Conservation (phyloP, 2,113 vertebrate species). For the Accipiter cooperii region DNA sequence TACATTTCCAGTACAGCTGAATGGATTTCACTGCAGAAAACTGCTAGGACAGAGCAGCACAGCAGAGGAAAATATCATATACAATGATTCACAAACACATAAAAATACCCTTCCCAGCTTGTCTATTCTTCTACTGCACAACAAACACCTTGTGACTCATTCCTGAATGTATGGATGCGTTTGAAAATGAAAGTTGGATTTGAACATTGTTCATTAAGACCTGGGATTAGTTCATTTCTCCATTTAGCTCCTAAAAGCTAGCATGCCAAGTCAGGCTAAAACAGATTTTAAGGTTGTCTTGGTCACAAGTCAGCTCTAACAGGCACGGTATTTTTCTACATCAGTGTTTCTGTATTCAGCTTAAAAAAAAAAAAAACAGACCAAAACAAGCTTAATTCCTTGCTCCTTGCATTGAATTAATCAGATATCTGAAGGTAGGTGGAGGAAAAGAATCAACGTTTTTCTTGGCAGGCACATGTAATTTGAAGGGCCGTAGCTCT, state of each 20-base stretch:
- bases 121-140: conserved; percentile 33
- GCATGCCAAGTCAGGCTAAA: background rate
- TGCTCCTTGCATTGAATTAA: background rate
- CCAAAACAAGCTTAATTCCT: background rate
- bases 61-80: conserved; percentile 72
- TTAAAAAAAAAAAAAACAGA: background rate
- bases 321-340: background rate
- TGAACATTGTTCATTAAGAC: background rate
- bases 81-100: conserved; percentile 72
- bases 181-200: background rate
- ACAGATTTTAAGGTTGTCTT: background rate
- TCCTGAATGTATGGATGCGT: background rate
- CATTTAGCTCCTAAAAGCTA: background rate
- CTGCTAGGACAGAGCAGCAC: conserved; percentile 61
- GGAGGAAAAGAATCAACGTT: background rate
- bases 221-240: background rate
- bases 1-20: conserved; percentile 69
- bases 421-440: background rate
- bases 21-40: conserved; percentile 75
- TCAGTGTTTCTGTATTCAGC: background rate
- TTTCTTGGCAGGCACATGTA: conserved; percentile 1
- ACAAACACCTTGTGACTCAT: conserved; percentile 32
- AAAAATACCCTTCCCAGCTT: conserved; percentile 50
- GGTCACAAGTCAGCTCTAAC: background rate
- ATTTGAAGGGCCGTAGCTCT: background rate